Base-by-base conservation (phyloP, 2,888 invertebrate species). In the Oconnorella tubifera region DNA sequence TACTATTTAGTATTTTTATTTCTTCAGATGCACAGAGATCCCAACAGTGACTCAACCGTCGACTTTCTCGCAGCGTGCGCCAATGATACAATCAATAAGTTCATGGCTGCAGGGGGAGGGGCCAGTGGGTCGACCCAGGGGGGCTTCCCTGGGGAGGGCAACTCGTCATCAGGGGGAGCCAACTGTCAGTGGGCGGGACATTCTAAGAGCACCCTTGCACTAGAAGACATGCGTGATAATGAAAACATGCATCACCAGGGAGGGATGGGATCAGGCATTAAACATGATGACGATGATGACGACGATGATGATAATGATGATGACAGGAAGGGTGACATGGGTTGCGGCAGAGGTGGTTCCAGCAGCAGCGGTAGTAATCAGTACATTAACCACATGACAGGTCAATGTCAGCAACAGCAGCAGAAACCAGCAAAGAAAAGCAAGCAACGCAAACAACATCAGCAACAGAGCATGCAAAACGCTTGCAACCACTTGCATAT, bases 31-130 rank as follows among this genome's bases (percentile, higher is more conserved):
- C 53, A 51, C 25, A 23, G 14, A 19, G 53, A 51, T 25, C 10
- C 10, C 53, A 51, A 6, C 25, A 27, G 23, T 6, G 53, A 51
- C 53, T 19, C 53, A 25, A 51, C 53, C 4, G 53, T 51, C 6
- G 53, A 51, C 53, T 51, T 51, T 27, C 53, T 51, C 23, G 53
- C 53, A 19, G 53, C 53, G 14, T 51, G 53, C 25, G 53, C 53
- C 53, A 19, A 19, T 6, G 53, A 51, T 27, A 51, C 53, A 6
- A 51, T 51, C 10, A 51, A 51, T 27, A 51, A 51, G 53, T 51
- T 51, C 25, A 51, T 51, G 53, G 53, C 10, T 23, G 53, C 53
- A 10, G 53, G 53, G 6, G 53, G 14, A 27, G 53, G 25, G 10
- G 53, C 25, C 53, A 51, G 53, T 51, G 10, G 14, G 6, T 19